Conservation (phyloP, 2,888 invertebrate species). For the Abrostola tripartita region DNA sequence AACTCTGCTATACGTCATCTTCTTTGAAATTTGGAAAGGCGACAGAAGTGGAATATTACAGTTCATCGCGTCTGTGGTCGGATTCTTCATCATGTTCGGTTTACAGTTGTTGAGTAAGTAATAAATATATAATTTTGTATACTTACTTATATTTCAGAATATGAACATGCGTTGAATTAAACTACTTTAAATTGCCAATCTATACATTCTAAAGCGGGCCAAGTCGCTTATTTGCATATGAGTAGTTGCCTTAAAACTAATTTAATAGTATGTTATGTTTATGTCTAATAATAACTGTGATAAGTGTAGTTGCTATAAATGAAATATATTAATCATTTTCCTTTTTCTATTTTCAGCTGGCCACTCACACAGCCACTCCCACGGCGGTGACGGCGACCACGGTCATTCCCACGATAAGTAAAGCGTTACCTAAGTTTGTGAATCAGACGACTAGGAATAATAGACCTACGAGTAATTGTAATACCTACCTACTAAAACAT, state of each 20-base stretch:
- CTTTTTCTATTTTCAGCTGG: constrained; percentile 69
- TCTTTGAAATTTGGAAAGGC: constrained; percentile 95
- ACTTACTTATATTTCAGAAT: background rate
- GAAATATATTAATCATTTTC: constrained; percentile 9
- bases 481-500: background rate
- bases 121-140: background rate
- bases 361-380: constrained; percentile 74
- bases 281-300: background rate
- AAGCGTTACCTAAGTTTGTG: background rate
- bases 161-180: no score
- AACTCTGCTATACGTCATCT: constrained; percentile 98
- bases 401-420: constrained; percentile 66
- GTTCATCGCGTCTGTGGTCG: constrained; percentile 90
- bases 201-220: no score
- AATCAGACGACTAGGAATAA: background rate
- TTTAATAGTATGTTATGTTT: background rate
- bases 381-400: constrained; percentile 56
- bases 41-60: constrained; percentile 89
- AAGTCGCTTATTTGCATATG: no score
- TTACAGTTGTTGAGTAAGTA: constrained; percentile 89
- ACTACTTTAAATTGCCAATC: no score
- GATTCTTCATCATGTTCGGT: constrained; percentile 92
- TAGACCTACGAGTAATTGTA: no score
- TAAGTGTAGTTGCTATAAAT: background rate
- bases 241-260: background rate